Base-by-base conservation (phyloP, 2,113 vertebrate genomes). In the Cairina moschata region DNA sequence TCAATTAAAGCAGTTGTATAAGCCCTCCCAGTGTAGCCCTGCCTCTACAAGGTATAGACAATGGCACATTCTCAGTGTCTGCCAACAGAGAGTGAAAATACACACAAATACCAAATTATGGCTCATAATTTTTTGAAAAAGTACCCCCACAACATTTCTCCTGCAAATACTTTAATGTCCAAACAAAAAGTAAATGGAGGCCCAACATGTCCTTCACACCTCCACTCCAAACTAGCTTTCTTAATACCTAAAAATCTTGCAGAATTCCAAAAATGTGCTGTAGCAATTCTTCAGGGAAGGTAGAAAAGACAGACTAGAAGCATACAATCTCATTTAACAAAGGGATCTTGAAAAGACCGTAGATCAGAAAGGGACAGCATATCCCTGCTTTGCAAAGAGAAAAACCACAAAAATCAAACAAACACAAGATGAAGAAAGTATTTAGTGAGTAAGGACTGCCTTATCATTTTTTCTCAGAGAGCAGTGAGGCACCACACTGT, bases 181-280 rank as follows among this genome's bases (percentile, higher is more conserved):
- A 76, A 58, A 40, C 8, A 14, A 48, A 17, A 50, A 42, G 18
- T 13, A 86, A 76, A 83, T 4, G 11, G 21, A 78, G 32, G 86
- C 4, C 7, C 20, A 46, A 17, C 0, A 1, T 3, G 11, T 11
- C 36, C 18, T 32, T 88, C 55, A 77, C 67, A 73, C 23, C 48
- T 87, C 11, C 18, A 44, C 20, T 20, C 34, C 20, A 72, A 86
- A 56, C 4, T 23, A 42, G 31, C 16, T 83, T 38, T 94, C 60
- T 83, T 29, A 84, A 36, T 2, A n/a, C 16, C 12, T 62, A 75
- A 48, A 56, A 1, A 44, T 36, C 21, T 52, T 59, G n/a, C 40
- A 55, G 17, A 74, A n/a, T 54, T 92, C 20, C 13, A 50, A 83
- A 82, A 66, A 54, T 0, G 0, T 1, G 2, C 2, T 58, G 46